phyloP scores from a whole-genome alignment of 1,140 invertebrate species.

The Colletes gigas region DNA sequence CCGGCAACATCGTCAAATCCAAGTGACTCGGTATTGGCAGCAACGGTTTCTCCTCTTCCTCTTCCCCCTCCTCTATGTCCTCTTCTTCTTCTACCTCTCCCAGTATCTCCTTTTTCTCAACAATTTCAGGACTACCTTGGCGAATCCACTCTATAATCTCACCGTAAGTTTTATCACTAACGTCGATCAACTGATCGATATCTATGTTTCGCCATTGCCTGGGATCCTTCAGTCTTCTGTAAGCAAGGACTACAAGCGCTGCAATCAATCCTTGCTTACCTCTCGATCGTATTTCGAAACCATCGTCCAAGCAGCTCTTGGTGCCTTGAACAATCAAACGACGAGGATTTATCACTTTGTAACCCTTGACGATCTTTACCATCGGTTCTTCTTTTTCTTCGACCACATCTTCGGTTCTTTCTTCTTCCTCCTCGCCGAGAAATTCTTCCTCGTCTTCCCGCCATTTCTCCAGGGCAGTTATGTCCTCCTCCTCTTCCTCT shows the following conservation, averaged over 20 bases:
- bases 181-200: conserved; percentile 69
- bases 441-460: conserved; percentile 1
- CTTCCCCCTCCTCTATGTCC: conserved; percentile 51
- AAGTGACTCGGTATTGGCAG: conserved; percentile 59
- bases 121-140: conserved; percentile 46
- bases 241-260: conserved; percentile 62
- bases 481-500: conserved; percentile 15
- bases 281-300: conserved; percentile 50
- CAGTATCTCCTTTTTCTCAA: conserved; percentile 32
- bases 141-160: conserved; percentile 63
- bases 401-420: background rate
- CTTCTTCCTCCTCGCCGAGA: background rate
- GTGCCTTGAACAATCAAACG: conserved; percentile 68
- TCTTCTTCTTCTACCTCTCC: conserved; percentile 43
- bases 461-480: too few relatives aligned
- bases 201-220: conserved; percentile 67
- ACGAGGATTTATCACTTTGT: conserved; percentile 65
- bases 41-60: conserved; percentile 30
- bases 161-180: conserved; percentile 60
- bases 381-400: background rate
- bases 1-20: conserved; percentile 70
- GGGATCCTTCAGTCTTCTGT: conserved; percentile 62
- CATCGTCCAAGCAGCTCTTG: conserved; percentile 61
- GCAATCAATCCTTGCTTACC: conserved; percentile 71
- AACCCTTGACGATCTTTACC: conserved; percentile 57